These are phyloP conservation scores for Desmodus rotundus DNA, from an alignment of 2,113 vertebrate genomes.

Conservation along the genomic window DNA sequence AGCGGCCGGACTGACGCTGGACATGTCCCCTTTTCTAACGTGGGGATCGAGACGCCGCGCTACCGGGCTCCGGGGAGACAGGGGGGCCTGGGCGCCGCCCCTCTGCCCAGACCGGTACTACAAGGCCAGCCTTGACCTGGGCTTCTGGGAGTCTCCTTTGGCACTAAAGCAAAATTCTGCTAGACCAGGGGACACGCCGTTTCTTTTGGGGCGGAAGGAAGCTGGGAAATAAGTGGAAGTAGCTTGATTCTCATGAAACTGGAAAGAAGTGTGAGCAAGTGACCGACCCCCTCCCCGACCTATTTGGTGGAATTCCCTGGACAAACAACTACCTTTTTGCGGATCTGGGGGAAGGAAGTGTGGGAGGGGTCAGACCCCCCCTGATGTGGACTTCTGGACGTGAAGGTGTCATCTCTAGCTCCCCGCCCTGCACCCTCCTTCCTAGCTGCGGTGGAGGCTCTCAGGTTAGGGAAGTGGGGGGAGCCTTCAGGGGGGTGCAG, in stretches of 20 bases:
- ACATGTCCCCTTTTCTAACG: background rate
- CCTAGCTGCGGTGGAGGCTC: too few species aligned
- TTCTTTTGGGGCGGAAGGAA: background rate
- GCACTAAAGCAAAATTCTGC: background rate
- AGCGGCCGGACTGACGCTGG: background rate
- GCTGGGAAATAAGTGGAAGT: too few species aligned
- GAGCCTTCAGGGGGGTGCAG: background rate
- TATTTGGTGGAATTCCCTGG: background rate
- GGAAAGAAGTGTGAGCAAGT: background rate
- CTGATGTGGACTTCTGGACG: background rate
- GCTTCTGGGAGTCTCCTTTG: background rate
- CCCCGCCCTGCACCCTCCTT: background rate
- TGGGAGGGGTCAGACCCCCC: background rate
- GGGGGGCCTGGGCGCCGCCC: background rate
- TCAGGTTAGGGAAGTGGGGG: fast-evolving
- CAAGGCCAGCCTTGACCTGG: background rate
- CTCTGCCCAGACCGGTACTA: background rate
- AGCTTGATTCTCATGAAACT: too few species aligned
- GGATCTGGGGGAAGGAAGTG: background rate
- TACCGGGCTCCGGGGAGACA: background rate
- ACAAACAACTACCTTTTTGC: background rate
- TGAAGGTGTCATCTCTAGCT: too few species aligned
- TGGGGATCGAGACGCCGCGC: background rate
- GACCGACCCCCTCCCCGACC: background rate
- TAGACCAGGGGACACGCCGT: too few species aligned